Evolutionary conservation across 2,113 vertebrate species (phyloP), one percentile per base, ranked within the genome.

Genomic region (Cranoglanis bouderius): DNA sequence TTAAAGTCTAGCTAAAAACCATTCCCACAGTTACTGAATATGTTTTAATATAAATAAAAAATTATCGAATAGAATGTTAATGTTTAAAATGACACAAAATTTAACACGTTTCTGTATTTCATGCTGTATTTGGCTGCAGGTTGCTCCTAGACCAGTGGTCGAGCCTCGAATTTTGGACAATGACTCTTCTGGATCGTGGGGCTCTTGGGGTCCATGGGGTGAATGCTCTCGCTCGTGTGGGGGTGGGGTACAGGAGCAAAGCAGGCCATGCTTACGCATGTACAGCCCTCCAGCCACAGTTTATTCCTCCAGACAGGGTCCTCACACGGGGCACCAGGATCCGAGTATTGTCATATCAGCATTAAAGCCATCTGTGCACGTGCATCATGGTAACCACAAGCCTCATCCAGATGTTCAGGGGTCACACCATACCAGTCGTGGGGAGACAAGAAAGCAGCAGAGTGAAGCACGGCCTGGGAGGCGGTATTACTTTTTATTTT

Each of bases 161-260:
- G 95, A 94, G 0, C 93, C 93, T 53, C 51, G 92, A 0, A 95
- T 94, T 10, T 89, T 93, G 51, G 72, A 93, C 1, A 92, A 91
- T 2, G 94, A 93, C 0, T 86, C 90, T 35, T 94, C 94, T 0
- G 97, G 97, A 4, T 91, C 96, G 53, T 99, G 98, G 98, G 97
- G 98, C 0, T 85, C 93, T 38, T 99, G 98, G 98, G 97, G 97
- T 0, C 91, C 96, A n/a, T 99, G 97, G 98, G 96, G 97, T 0
- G 94, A 96, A 80, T 99, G 98, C 90, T 98, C 98, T 0, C 94
- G 92, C 87, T 97, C 96, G 77, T 99, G 98, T 94, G 97, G 96
- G 1, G 96, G 95, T 0, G 98, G 98, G 0, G 97, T 98, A 46
- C 97, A 97, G 94, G 96, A 96, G 92, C 97, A 97, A 91, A 97